Base-by-base conservation (phyloP, 1,140 invertebrate species). In the Tyrophagus putrescentiae region DNA sequence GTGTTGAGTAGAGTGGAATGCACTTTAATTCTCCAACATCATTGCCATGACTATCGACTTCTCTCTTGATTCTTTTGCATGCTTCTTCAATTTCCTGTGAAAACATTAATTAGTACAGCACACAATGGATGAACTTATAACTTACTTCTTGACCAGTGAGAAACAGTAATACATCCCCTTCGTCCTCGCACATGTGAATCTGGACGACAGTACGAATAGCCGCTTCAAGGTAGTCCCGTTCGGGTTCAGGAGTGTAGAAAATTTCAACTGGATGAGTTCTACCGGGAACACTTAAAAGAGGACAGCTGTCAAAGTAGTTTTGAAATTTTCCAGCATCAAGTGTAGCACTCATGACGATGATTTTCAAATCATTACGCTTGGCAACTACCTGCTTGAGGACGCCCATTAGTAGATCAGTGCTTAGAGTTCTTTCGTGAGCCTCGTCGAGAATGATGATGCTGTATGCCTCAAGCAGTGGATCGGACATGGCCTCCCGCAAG, bases 261-360 rank as follows among this genome's bases (percentile, higher is more conserved):
- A 99, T 99, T 75, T 97, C 93, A 3, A 97, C 93, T 23, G 91
- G 89, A 78, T 93, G 85, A 64, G 92, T 95, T 70, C 92, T 75
- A 41, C 93, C 93, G 9, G 96, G 96, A 28, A 99, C 93, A 70
- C 91, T 97, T 85, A 99, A 93, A 18, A 99, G 73, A 0, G 96
- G 96, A 16, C 94, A 94, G 72, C 94, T 88, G 68, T 98, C 93
- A 73, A 98, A 98, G 72, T 98, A 98, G 70, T 89, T 85, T 78
- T 80, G 92, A 75, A 99, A 99, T 72, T 99, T 99, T 4, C 94
- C 95, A 52, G 96, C 94, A 76, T 99, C 96, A n/a, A 99, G 76
- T 0, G 96, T 99, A 16, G 96, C 96, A 68, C 91, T 96, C 95
- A 99, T 99, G 68, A 99, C 88, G 65, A 99, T 89, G 50, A 99